These are phyloP conservation scores for Rhingia campestris DNA, from an alignment of 2,888 invertebrate genomes.

Conservation along the genomic window DNA sequence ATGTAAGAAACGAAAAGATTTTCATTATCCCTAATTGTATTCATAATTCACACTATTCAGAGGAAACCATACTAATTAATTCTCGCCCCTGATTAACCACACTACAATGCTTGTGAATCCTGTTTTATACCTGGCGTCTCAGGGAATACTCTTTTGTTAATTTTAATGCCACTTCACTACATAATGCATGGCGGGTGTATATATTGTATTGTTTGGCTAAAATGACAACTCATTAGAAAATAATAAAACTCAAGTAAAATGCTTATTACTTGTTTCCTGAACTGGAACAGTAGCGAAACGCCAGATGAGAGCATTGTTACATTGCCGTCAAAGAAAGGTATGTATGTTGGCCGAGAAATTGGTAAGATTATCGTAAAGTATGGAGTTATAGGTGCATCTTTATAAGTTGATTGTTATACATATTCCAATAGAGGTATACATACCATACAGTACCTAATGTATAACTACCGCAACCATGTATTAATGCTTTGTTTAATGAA, in stretches of 20 bases:
- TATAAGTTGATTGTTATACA: not conserved
- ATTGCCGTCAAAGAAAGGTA: conserved; percentile 8
- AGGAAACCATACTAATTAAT: conserved; percentile 53
- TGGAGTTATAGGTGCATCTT: not conserved
- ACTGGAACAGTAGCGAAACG: conserved; percentile 23
- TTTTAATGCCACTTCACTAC: conserved; percentile 55
- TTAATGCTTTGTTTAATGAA: not conserved
- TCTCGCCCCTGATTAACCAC: conserved; percentile 46
- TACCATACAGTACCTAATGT: too few relatives aligned
- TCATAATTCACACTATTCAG: conserved; percentile 46
- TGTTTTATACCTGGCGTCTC: conserved; percentile 57
- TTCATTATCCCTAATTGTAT: conserved; percentile 66
- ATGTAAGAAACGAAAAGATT: conserved; percentile 30
- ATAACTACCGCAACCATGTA: not conserved
- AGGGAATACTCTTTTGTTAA: conserved; percentile 3
- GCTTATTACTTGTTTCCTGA: conserved; percentile 7
- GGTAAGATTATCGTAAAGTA: conserved; percentile 23
- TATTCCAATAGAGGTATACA: not conserved
- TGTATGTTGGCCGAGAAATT: conserved; percentile 8
- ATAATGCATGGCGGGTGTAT: conserved; percentile 17
- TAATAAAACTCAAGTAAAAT: conserved; percentile 52
- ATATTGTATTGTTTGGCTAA: conserved; percentile 26
- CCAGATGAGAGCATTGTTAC: conserved; percentile 58
- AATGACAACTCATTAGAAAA: conserved; percentile 53
- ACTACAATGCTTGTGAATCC: not conserved